A percentile compares a stretch with the other conserved stretches of the same genome.
These are phyloP conservation scores for Pseudomugil gertrudae DNA, from an alignment of 2,797 vertebrate species.

Conservation along the genomic window DNA sequence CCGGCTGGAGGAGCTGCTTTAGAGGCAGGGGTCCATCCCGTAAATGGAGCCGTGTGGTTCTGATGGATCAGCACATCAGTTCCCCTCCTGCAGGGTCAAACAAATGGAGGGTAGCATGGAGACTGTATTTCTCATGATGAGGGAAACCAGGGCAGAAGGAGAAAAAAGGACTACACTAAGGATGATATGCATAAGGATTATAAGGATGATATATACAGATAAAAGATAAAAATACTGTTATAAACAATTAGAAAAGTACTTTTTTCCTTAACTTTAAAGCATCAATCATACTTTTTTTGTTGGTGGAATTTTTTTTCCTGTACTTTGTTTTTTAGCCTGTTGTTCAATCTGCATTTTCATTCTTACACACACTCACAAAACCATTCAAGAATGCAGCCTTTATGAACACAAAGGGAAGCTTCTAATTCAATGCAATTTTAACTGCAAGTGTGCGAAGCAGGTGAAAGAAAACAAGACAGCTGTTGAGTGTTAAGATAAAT, in stretches of 20 bases:
- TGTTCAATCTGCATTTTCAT: too few relatives aligned
- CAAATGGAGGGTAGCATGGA: slow-evolving; percentile 73
- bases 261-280: neutral
- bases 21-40: slow-evolving; percentile 75
- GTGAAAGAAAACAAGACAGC: neutral
- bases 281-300: neutral
- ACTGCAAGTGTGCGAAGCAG: neutral
- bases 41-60: slow-evolving; percentile 75
- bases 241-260: neutral
- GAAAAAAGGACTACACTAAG: slow-evolving; percentile 30
- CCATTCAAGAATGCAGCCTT: neutral
- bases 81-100: slow-evolving; percentile 78
- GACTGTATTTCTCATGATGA: slow-evolving; percentile 70
- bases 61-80: slow-evolving; percentile 81
- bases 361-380: neutral
- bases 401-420: neutral
- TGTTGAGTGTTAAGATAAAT: neutral
- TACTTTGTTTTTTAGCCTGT: too few relatives aligned
- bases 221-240: neutral
- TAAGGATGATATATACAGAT: too few relatives aligned
- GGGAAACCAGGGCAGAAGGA: slow-evolving; percentile 44
- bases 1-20: slow-evolving; percentile 75
- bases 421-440: neutral
- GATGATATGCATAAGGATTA: too few relatives aligned
- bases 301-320: too few relatives aligned